phyloP scores from a whole-genome alignment of 2,888 invertebrate species.

The Chamaedrilus cognettii region DNA sequence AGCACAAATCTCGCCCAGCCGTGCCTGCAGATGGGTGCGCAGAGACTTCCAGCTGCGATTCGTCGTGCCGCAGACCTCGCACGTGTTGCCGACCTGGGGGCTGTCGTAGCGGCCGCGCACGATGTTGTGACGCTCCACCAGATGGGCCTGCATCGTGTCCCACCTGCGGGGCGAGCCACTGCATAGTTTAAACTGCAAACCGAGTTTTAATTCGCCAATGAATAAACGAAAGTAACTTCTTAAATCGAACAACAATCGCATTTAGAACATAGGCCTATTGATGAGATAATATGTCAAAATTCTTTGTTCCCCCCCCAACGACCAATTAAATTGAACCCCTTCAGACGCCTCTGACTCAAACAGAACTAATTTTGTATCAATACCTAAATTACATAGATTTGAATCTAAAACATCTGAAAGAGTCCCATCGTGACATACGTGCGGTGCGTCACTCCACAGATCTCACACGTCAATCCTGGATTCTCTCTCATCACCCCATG shows the following conservation, averaged over 20 bases:
- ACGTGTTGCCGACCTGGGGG: neutral
- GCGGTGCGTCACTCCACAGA: constrained; percentile 1
- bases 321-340: too few species aligned
- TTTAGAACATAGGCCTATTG: too few species aligned
- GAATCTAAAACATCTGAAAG: too few species aligned
- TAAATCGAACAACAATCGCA: too few species aligned
- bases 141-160: constrained; percentile 4
- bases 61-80: neutral
- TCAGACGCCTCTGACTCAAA: too few species aligned
- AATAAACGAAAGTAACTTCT: too few species aligned
- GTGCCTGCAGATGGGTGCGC: neutral
- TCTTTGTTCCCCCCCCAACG: too few species aligned
- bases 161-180: neutral
- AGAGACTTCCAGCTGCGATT: neutral
- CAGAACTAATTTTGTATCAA: too few species aligned
- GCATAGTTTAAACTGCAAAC: neutral
- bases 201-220: too few species aligned
- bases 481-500: constrained; percentile 1
- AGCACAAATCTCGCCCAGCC: too few species aligned
- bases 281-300: too few species aligned
- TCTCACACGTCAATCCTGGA: constrained; percentile 3
- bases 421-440: neutral
- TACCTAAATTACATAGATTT: too few species aligned
- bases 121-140: neutral
- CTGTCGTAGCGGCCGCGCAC: neutral